Evolutionary conservation across 1,140 invertebrate genomes (phyloP), one percentile per base, ranked within the genome.

Genomic region (Helicoverpa zea): DNA sequence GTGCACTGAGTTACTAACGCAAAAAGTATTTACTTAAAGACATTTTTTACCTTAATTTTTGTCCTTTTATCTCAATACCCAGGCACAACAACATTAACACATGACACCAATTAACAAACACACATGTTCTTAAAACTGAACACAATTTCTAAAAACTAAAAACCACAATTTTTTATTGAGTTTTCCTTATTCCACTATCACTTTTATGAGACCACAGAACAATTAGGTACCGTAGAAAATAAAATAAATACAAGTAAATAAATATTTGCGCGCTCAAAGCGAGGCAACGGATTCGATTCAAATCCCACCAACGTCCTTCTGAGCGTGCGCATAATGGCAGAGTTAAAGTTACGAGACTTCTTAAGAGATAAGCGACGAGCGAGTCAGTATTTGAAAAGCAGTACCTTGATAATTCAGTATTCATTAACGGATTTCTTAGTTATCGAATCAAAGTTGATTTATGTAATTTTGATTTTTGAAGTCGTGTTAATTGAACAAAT

Each of bases 301-400:
- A 80, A 80, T 68, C 59, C 30, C 35, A 77, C 78, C 75, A 77
- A 78, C 78, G 78, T 80, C 68, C 82, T 63, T 81, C 64, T 76
- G 68, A 49, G 43, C 56, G 13, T 12, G 73, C 56, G 72, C 74
- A 81, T 83, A 74, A 73, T 64, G 72, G 64, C 73, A n/a, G 64
- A 83, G 49, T 83, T 81, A 51, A 82, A 83, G 64, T 78, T 80
- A 75, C 70, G 73, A 61, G 72, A 13, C 83, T 81, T n/a, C 4
- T 4, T 74, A 83, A 84, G 70, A 51, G 11, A 63, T 29, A 51
- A 54, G 56, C 51, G 35, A 63, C 14, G 16, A 54, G 81, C 81
- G 82, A 43, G 35, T 18, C 35, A 23, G 35, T 70, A 9, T 43
- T 43, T 1, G 35, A 43, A 43, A 43, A 9, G 35, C 35, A 43